Evolutionary conservation across 2,888 invertebrate genomes (phyloP), one percentile per base, ranked within the genome.

Genomic region (Hybos culiciformis): DNA sequence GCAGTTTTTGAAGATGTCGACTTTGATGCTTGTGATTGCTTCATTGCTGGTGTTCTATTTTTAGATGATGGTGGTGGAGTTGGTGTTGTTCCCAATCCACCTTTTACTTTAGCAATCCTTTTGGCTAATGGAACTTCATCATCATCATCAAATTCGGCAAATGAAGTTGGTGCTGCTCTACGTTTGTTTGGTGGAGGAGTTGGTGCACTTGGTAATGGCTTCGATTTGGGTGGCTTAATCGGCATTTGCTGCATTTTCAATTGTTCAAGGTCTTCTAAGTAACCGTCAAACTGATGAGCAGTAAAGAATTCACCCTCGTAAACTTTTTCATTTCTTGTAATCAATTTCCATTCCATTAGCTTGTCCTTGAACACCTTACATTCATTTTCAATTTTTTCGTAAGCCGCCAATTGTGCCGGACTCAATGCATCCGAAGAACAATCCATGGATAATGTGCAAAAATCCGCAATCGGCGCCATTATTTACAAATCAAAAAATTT

Each of bases 361-460:
- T 75, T 75, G 47, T 63, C 70, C 50, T 75, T 75, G 38, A 80
- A 72, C 45, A 74, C 77, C 54, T 75, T 73, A 52, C 79, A 78
- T 54, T 83, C 82, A 47, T 75, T 73, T 49, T 78, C 73, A 8
- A 76, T 73, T 60, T 73, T 72, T 49, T 75, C 74, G 50, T 73
- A 75, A 1, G 74, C 73, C 36, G 74, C 71, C 15, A 75, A 57
- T 59, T 84, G 84, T 2, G 69, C 72, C 41, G 77, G 73, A 1
- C 77, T 75, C 1, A 84, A 65, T 34, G 79, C 79, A 47, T 86
- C 85, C 29, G 78, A 75, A 71, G 74, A 77, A 56, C 78, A 80
- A 51, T 83, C 82, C 57, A 86, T 69, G 45, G 77, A 74, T 38
- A 81, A 62, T 0, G 73, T 41, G 9, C 36, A 36, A 36, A 14